Evolutionary conservation across 2,113 vertebrate species (phyloP), one percentile per base, ranked within the genome.

Genomic region (Nanorana parkeri): DNA sequence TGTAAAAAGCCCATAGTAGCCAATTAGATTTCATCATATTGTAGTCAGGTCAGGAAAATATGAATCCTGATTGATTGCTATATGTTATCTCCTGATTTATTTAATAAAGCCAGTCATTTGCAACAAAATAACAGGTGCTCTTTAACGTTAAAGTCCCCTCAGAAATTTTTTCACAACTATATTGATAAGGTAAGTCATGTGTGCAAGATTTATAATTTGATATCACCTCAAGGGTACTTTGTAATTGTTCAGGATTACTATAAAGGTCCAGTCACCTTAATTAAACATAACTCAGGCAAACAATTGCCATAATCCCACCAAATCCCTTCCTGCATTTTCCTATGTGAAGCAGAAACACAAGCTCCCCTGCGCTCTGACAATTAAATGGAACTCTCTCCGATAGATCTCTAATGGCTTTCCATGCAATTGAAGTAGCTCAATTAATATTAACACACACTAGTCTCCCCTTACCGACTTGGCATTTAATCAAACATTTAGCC

Each of bases 391-490:
- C 63, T 28, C 74, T 64, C 21, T 64, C 21, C 28, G 60, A 77
- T 77, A 63, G 29, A 47, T 28, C 69, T 17, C 51, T 52, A 65
- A 73, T 73, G 28, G 80, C 52, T 68, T 61, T 76, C 41, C 60
- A 32, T 51, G 80, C 54, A 47, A 75, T 54, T 47, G 71, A 64
- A 82, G 65, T 28, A 67, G 28, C n/a, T 28, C 71, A 67, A 74
- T 83, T 83, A 75, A 83, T 76, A 76, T 83, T 58, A 66, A 66
- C 36, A 76, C 80, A 68, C 36, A 83, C 52, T 10, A 24, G 64
- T 67, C 61, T 83, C 63, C 65, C 56, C 21, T 83, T 83, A 83
- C 80, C 71, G 21, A 29, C 52, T 76, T 83, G 80, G 69, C 71
- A 76, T 83, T 68, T 65, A 21, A 83, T 76, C 72, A 67, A 68